A percentile compares a stretch with the other conserved stretches of the same genome.
Conservation (phyloP, 2,113 vertebrate species). For the Melanocharis versteri region DNA sequence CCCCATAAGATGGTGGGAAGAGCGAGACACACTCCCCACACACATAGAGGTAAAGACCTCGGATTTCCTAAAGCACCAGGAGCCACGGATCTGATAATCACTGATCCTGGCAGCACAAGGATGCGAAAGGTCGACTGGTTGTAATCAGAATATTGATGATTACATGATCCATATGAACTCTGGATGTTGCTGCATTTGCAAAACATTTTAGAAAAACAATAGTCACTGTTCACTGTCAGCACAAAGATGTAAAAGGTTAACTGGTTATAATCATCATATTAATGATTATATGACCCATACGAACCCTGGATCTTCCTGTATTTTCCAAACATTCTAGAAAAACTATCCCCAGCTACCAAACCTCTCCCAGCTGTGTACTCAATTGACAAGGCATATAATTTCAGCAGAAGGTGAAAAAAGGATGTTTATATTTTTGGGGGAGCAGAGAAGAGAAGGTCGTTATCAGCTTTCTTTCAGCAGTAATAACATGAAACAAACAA, state of each 20-base stretch:
- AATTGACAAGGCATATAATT: background rate
- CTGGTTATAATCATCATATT: background rate
- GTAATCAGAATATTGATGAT: background rate
- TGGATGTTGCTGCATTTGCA: background rate
- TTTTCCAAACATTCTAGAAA: background rate
- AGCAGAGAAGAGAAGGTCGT: background rate
- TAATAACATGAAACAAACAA: background rate
- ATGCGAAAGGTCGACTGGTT: background rate
- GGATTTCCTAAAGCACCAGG: background rate
- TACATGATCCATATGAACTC: background rate
- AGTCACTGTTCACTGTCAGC: background rate
- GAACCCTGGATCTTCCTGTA: background rate
- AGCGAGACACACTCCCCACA: accelerated
- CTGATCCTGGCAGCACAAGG: background rate
- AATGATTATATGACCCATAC: background rate
- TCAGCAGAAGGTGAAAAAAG: background rate
- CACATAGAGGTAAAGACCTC: background rate
- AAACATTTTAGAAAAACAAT: background rate
- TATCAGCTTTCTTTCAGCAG: background rate
- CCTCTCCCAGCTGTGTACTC: background rate
- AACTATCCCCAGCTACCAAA: background rate
- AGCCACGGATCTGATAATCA: background rate
- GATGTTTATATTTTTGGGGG: background rate
- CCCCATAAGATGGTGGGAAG: background rate
- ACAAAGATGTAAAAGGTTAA: background rate